Percentiles rank a stretch among this genome's conserved stretches.
Conservation (phyloP, 2,888 invertebrate genomes). For the Leucoma salicis region DNA sequence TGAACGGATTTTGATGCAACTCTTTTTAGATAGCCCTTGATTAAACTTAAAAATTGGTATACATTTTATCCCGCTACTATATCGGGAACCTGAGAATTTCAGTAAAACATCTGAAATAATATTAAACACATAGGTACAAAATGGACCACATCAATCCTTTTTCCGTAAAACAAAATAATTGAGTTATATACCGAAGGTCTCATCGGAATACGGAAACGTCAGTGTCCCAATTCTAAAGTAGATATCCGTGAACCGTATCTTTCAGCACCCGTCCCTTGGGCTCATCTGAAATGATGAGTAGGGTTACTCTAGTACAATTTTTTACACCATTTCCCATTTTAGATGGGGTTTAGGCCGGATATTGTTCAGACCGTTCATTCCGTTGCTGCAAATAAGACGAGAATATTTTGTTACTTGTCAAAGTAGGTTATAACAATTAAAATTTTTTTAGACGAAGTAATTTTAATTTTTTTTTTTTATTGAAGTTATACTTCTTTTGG, state of each 20-base stretch:
- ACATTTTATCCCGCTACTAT: no score
- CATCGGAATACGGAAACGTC: slow-evolving; percentile 18
- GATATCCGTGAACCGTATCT: slow-evolving; percentile 26
- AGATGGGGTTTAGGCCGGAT: slow-evolving; percentile 5
- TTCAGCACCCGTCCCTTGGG: slow-evolving; percentile 25
- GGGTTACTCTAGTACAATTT: slow-evolving; percentile 26
- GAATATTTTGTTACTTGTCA: no score
- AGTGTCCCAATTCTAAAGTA: slow-evolving; percentile 32
- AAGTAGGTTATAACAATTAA: no score
- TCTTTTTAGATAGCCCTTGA: no score
- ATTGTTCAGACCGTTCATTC: slow-evolving; percentile 23
- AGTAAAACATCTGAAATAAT: no score
- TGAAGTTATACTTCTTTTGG: no score
- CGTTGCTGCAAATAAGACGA: background rate
- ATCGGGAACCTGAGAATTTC: no score
- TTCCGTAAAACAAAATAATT: slow-evolving; percentile 27
- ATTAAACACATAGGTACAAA: background rate
- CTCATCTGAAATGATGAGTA: slow-evolving; percentile 27
- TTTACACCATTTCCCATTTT: slow-evolving; percentile 27
- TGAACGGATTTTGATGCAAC: no score
- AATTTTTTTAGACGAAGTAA: no score
- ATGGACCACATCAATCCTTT: slow-evolving; percentile 20
- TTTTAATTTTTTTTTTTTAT: no score
- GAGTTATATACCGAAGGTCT: slow-evolving; percentile 21
- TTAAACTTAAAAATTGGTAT: no score